Evolutionary conservation across 2,113 vertebrate genomes (phyloP).

Genomic region (Alaudala cheleensis): DNA sequence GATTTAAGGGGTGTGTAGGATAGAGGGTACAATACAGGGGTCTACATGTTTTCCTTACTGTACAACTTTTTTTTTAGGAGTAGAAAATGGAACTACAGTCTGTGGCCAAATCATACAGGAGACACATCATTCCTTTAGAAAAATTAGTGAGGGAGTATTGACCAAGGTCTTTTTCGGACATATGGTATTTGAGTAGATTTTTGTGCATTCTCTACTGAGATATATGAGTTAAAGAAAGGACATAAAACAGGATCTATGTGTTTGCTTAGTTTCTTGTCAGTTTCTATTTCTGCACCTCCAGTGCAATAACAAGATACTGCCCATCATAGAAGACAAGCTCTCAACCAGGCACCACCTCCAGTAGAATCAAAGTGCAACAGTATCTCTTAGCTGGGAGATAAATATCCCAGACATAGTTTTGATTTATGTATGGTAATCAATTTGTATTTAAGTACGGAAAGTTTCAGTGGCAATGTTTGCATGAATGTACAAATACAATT

Average conservation of each 20-base stretch:
- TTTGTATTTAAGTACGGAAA: background rate
- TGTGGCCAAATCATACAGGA: background rate
- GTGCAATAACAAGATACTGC: background rate
- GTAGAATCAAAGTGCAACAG: background rate
- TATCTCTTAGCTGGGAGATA: background rate
- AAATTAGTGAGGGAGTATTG: background rate
- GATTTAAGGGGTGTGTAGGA: accelerated
- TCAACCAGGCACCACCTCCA: background rate
- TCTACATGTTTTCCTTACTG: background rate
- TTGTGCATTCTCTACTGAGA: background rate
- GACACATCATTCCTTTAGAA: background rate
- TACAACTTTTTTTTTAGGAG: background rate
- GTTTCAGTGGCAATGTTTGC: background rate
- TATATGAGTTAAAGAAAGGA: background rate
- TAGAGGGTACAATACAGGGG: accelerated
- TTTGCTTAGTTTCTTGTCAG: background rate
- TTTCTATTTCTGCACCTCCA: background rate
- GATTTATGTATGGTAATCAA: background rate
- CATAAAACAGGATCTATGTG: background rate
- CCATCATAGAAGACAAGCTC: background rate
- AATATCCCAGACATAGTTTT: background rate
- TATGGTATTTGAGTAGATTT: background rate
- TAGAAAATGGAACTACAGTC: background rate
- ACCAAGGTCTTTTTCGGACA: background rate
- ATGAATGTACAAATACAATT: background rate